A percentile compares a stretch with the other conserved stretches of the same genome.
Evolutionary conservation across 1,140 invertebrate genomes (phyloP).

Genomic region (Drosophila asahinai): DNA sequence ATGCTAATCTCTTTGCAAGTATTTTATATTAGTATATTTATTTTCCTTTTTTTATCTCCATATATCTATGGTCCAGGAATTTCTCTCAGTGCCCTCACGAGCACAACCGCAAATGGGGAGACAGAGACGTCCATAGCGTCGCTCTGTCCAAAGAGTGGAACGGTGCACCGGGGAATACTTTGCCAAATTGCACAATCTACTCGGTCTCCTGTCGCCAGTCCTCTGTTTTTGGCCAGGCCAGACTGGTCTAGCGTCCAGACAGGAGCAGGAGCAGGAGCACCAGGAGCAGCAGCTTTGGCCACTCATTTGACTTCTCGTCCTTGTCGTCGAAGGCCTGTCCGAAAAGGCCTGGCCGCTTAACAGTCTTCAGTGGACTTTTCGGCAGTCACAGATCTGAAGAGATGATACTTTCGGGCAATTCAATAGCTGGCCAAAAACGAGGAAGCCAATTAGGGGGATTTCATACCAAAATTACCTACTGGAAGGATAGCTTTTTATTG

Average conservation of each 20-base stretch:
- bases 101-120: conserved; percentile 8
- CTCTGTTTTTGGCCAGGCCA: not conserved
- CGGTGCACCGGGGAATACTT: conserved; percentile 78
- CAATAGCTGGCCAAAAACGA: conserved; percentile 18
- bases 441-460: conserved; percentile 40
- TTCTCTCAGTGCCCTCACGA: conserved; percentile 10
- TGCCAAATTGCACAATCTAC: conserved; percentile 77
- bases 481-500: conserved; percentile 24
- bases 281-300: conserved; percentile 31
- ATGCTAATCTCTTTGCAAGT: too few relatives aligned
- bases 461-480: conserved; percentile 17
- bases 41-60: too few relatives aligned
- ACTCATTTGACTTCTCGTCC: conserved; percentile 73
- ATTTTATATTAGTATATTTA: too few relatives aligned
- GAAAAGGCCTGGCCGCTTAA: conserved; percentile 6
- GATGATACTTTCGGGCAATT: conserved; percentile 33
- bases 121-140: conserved; percentile 4
- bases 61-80: too few relatives aligned
- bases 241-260: conserved; percentile 43
- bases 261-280: conserved; percentile 6
- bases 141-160: conserved; percentile 62
- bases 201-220: conserved; percentile 9
- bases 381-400: conserved; percentile 9
- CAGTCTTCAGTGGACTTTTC: conserved; percentile 11
- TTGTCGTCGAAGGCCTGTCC: conserved; percentile 33